Percentiles rank a stretch among this genome's conserved stretches.
Conservation (phyloP, 2,888 invertebrate genomes). For the Xestia ashworthii region DNA sequence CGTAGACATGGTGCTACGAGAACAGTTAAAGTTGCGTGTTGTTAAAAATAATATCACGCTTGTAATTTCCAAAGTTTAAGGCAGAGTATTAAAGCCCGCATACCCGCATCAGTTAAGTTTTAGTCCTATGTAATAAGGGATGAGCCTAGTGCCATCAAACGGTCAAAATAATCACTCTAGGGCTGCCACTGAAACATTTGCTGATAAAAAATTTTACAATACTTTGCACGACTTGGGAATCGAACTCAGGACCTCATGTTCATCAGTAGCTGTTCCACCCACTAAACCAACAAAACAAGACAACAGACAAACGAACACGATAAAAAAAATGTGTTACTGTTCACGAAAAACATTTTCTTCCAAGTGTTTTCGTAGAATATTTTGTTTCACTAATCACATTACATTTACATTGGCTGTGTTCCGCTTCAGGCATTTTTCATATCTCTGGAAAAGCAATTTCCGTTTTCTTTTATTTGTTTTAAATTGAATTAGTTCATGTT, state of each 20-base stretch:
- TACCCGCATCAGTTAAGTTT: background rate
- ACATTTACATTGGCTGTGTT: constrained; percentile 40
- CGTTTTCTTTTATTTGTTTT: constrained; percentile 27
- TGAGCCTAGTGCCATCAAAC: too few relatives aligned
- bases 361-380: constrained; percentile 13
- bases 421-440: constrained; percentile 21
- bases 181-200: background rate
- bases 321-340: background rate
- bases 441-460: constrained; percentile 37
- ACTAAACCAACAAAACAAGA: background rate
- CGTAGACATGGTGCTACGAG: constrained; percentile 47
- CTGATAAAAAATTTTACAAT: background rate
- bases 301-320: background rate
- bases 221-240: background rate
- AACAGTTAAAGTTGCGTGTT: constrained; percentile 20
- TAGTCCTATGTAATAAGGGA: background rate
- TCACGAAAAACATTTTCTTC: background rate
- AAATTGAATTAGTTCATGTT: constrained; percentile 17
- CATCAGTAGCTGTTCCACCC: too few relatives aligned
- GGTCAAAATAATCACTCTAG: background rate
- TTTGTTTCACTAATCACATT: constrained; percentile 40
- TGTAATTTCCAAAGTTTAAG: background rate
- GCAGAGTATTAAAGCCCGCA: background rate
- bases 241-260: background rate
- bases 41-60: background rate